A percentile compares a stretch with the other conserved stretches of the same genome.
phyloP scores from a whole-genome alignment of 2,888 invertebrate species.

The Caenorhabditis sp. region DNA sequence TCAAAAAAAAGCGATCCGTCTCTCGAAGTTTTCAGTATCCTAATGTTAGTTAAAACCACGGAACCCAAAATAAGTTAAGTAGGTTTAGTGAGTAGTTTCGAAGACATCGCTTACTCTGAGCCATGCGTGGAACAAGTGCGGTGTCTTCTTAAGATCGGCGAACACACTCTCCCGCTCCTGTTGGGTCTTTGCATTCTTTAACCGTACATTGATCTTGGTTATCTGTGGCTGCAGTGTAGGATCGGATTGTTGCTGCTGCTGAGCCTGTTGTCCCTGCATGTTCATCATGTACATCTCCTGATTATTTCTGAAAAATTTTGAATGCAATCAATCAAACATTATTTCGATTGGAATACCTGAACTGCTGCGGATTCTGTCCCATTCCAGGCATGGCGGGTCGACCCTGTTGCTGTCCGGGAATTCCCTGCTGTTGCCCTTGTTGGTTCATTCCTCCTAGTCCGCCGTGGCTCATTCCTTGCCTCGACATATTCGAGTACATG shows the following conservation, averaged over 20 bases:
- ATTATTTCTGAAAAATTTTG: not conserved
- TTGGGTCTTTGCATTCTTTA: constrained; percentile 90
- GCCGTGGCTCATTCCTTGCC: constrained; percentile 9
- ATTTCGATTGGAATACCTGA: constrained; percentile 1
- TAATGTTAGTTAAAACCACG: not conserved
- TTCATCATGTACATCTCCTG: constrained; percentile 27
- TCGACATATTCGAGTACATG: constrained; percentile 11
- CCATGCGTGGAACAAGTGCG: constrained; percentile 94
- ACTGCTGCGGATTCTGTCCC: constrained; percentile 1
- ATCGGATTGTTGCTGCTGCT: constrained; percentile 25
- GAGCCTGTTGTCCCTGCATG: constrained; percentile 6
- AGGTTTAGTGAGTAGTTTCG: not conserved
- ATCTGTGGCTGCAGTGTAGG: constrained; percentile 72
- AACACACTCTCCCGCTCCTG: constrained; percentile 87
- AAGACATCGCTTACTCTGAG: constrained; percentile 82
- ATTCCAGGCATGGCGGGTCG: constrained; percentile 41
- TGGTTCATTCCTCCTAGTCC: constrained; percentile 22
- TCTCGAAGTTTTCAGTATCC: too few relatives aligned
- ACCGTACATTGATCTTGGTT: constrained; percentile 87
- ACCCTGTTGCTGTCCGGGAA: constrained; percentile 61
- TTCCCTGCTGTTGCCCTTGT: constrained; percentile 77
- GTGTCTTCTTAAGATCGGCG: constrained; percentile 92
- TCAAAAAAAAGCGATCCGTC: too few relatives aligned
- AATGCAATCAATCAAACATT: not conserved
- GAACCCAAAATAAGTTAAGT: not conserved